Base-by-base conservation (phyloP, 2,797 vertebrate species). In the Falco cherrug region DNA sequence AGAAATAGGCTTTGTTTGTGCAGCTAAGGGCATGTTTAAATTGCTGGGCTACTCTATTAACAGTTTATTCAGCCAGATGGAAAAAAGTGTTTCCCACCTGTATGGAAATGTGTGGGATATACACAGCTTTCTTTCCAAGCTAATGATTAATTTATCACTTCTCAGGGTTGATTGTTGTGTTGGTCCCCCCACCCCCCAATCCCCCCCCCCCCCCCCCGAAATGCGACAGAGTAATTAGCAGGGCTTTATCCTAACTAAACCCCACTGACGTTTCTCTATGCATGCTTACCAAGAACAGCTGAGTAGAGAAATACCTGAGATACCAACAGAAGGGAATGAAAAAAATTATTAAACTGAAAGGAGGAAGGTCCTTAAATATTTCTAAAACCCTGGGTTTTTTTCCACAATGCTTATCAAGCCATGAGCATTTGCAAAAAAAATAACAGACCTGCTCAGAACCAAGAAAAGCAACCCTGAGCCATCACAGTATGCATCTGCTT, bases 131-230 rank as follows among this genome's bases (percentile, higher is more conserved):
- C 74, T 93, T 84, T 84, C 59, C 67, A 67, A 59, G 78, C 6
- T 85, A 68, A 74, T 68, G 76, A 61, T 91, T 91, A 54, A 90
- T 92, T 79, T 82, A 81, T 77, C 91, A 78, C 70, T 69, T 81
- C 83, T 75, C n/a, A 35, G 26, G 22, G 4, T 5, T 2, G 16
- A 21, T 33, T 28, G 31, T 26, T 48, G 39, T 5, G 37, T 37
- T 37, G 37, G 37, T 37, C 37, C 37, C 37, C 37, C 37, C 37
- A 37, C 37, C 3, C 17, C 10, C 4, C 6, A n/a, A n/a, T n/a
- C 37, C 37, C 37, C 37, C 37, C 37, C 37, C 37, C 37, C 3
- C 17, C 10, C 4, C 6, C 7, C 5, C 5, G 4, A 4, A 54
- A 35, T 9, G 13, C 8, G 41, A 64, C 61, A 41, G 31, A 37